Evolutionary conservation across 2,113 vertebrate species (phyloP), one percentile per base, ranked within the genome.

Genomic region (Urocolius indicus): DNA sequence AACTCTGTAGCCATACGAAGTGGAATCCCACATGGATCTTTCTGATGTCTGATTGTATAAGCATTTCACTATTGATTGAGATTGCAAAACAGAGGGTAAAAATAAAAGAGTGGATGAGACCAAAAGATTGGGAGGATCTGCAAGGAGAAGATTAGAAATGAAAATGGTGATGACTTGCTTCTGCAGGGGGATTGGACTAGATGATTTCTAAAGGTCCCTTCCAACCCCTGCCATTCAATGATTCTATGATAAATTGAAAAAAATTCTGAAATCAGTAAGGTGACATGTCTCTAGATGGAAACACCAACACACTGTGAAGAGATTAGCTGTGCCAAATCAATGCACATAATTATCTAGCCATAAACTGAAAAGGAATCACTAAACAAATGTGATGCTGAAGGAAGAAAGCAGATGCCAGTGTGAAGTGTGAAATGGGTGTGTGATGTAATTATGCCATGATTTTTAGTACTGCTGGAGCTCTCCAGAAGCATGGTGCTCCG

Each of bases 211-310:
- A n/a, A n/a, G n/a, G n/a, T n/a, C n/a, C n/a, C n/a, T n/a, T n/a
- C n/a, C n/a, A n/a, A n/a, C n/a, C n/a, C n/a, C n/a, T n/a, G n/a
- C n/a, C n/a, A n/a, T n/a, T n/a, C n/a, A n/a, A n/a, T n/a, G n/a
- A n/a, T n/a, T n/a, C n/a, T n/a, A n/a, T n/a, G 46, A 38, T 62
- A 71, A 78, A 84, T 55, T 81, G 73, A 21, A 34, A 90, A 62
- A 92, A 69, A 78, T 66, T 71, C 89, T 93, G 77, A 80, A 86
- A 77, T 87, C 55, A 67, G 76, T 58, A 73, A 88, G 72, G 49
- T 62, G 41, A 49, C n/a, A 77, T 77, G 49, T 52, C 29, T 76
- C 54, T 83, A 88, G 41, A 27, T 26, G 24, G 75, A 80, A 90
- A 65, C 54, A 41, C 48, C 58, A 79, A 23, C n/a, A 58, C 36